phyloP scores from a whole-genome alignment of 2,797 vertebrate genomes.

The Gallinago stenura region DNA sequence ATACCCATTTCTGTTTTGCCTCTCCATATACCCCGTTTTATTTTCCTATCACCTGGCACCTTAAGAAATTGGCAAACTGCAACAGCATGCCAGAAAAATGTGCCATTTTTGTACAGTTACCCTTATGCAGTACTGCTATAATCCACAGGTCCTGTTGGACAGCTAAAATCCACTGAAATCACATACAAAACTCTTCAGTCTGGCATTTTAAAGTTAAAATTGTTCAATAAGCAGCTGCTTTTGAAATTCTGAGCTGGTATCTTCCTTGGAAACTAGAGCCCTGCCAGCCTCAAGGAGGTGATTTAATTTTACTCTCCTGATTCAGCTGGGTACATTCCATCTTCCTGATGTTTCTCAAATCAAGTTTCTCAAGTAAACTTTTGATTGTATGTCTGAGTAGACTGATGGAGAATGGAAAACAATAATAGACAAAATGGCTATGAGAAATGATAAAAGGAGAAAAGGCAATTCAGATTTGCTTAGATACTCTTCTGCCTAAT shows the following conservation, averaged over 20 bases:
- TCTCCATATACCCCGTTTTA: too few species aligned
- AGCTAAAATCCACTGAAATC: too few species aligned
- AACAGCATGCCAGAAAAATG: too few species aligned
- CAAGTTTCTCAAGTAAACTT: not conserved
- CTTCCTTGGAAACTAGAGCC: not conserved
- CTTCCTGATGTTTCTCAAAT: not conserved
- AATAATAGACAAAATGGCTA: not conserved
- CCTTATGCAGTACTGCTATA: too few species aligned
- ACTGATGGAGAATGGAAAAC: not conserved
- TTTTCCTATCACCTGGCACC: too few species aligned
- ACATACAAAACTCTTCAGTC: not conserved
- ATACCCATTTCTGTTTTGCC: too few species aligned
- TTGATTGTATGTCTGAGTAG: not conserved
- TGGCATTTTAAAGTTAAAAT: not conserved
- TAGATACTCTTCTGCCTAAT: not conserved
- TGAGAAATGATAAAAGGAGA: not conserved
- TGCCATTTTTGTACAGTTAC: too few species aligned
- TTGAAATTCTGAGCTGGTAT: not conserved
- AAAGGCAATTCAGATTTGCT: not conserved
- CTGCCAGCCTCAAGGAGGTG: not conserved
- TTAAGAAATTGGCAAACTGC: too few species aligned
- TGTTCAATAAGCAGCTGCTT: not conserved
- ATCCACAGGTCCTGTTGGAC: too few species aligned
- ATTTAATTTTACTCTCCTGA: not conserved
- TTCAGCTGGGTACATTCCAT: not conserved